Conservation (phyloP, 2,797 vertebrate species). For the Pipistrellus kuhlii region DNA sequence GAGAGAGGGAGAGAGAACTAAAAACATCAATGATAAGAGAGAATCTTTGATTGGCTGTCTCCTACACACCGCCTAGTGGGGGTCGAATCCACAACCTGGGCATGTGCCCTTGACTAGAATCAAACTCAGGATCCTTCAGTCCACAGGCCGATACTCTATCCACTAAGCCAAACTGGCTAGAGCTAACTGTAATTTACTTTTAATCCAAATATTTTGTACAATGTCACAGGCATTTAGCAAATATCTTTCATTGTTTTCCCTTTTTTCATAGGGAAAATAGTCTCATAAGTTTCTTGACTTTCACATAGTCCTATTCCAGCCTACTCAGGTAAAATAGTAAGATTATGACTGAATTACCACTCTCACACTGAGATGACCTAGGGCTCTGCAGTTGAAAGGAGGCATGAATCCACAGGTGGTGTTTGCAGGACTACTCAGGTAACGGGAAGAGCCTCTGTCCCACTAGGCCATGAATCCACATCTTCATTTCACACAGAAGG, state of each 20-base stretch:
- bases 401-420: neutral
- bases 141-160: too few relatives aligned
- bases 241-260: neutral
- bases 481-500: neutral
- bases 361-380: neutral
- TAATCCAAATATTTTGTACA: neutral
- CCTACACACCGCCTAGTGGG: too few relatives aligned
- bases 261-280: slow-evolving; percentile 27
- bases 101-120: too few relatives aligned
- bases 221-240: neutral
- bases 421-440: neutral
- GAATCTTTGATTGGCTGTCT: too few relatives aligned
- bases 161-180: too few relatives aligned
- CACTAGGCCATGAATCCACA: neutral
- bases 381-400: neutral
- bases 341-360: neutral
- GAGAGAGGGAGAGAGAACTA: too few relatives aligned
- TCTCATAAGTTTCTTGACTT: neutral
- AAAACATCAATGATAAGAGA: too few relatives aligned
- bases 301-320: neutral
- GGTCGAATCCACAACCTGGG: too few relatives aligned
- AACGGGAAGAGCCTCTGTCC: neutral
- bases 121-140: too few relatives aligned
- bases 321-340: neutral
- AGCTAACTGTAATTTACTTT: neutral